Evolutionary conservation across 92 coral and sea anemone genomes (phyloP).

Genomic region (Pocillopora meandrina): DNA sequence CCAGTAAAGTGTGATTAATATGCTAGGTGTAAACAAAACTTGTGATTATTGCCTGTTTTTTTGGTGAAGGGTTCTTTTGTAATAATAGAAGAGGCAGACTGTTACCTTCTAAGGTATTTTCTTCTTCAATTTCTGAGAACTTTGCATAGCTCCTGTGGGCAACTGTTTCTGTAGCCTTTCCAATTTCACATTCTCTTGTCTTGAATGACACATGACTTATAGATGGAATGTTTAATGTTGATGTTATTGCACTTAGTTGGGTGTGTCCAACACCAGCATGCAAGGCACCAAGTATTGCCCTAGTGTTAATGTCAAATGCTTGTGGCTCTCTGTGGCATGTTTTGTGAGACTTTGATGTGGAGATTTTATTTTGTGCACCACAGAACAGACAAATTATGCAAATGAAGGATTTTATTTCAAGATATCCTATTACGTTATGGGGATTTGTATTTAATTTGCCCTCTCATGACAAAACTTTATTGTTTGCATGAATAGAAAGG

Average conservation of each 20-base stretch:
- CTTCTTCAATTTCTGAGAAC: slow-evolving; percentile 22
- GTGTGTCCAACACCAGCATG: slow-evolving; percentile 50
- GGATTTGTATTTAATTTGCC: too few species aligned
- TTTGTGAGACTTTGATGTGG: background rate
- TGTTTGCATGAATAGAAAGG: too few species aligned
- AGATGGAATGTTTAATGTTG: slow-evolving; percentile 45
- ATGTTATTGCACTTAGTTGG: slow-evolving; percentile 25
- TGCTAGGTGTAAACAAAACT: too few species aligned
- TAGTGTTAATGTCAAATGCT: slow-evolving; percentile 31
- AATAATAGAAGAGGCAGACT: background rate
- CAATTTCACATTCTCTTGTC: slow-evolving; percentile 18
- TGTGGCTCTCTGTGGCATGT: slow-evolving; percentile 15
- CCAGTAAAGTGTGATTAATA: too few species aligned
- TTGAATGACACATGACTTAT: background rate
- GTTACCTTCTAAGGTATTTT: slow-evolving; percentile 24
- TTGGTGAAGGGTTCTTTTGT: too few species aligned
- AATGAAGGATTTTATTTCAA: background rate
- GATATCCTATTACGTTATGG: too few species aligned
- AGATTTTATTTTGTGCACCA: background rate
- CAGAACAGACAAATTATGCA: background rate
- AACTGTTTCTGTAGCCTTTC: slow-evolving; percentile 20
- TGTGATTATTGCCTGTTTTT: too few species aligned
- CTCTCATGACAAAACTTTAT: too few species aligned
- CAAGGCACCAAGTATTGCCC: slow-evolving; percentile 31
- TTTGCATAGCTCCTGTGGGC: slow-evolving; percentile 19